Evolutionary conservation across 1,140 invertebrate species (phyloP).

Genomic region (Neoseiulus cucumeris): DNA sequence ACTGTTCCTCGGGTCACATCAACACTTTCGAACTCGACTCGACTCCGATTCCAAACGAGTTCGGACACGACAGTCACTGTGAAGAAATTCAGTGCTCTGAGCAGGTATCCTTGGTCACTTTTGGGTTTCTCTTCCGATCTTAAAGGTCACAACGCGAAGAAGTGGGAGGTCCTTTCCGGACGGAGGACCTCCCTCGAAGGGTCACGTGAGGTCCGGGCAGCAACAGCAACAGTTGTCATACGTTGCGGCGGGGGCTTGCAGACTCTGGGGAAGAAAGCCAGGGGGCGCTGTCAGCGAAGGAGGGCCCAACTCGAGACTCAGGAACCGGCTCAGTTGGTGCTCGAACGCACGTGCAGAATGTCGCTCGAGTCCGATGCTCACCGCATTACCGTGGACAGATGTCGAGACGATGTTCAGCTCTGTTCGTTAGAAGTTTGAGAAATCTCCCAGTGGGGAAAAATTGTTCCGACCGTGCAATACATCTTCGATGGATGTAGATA

Average conservation of each 20-base stretch:
- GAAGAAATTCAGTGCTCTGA: neutral
- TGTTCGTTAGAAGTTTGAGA: too few species aligned
- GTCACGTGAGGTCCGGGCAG: neutral
- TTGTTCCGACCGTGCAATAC: too few species aligned
- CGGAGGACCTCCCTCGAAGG: neutral
- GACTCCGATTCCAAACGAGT: too few species aligned
- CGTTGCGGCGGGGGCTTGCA: neutral
- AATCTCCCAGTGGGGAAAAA: too few species aligned
- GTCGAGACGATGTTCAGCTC: too few species aligned
- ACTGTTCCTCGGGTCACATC: too few species aligned
- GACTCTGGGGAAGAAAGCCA: neutral
- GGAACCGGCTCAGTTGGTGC: too few species aligned
- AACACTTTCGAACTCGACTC: too few species aligned
- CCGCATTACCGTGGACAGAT: too few species aligned
- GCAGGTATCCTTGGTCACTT: neutral
- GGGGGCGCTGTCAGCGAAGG: constrained; percentile 4
- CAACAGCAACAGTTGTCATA: constrained; percentile 11
- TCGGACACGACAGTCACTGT: neutral
- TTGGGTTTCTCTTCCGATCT: neutral
- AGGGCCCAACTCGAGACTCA: neutral
- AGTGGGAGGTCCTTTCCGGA: constrained; percentile 3
- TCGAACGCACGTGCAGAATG: too few species aligned
- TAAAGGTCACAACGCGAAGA: neutral
- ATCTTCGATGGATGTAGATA: too few species aligned
- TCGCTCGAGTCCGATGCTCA: too few species aligned